Percentiles rank a stretch among this genome's conserved stretches.
phyloP scores from a whole-genome alignment of 2,113 vertebrate genomes.

The Dissostichus mawsoni region DNA sequence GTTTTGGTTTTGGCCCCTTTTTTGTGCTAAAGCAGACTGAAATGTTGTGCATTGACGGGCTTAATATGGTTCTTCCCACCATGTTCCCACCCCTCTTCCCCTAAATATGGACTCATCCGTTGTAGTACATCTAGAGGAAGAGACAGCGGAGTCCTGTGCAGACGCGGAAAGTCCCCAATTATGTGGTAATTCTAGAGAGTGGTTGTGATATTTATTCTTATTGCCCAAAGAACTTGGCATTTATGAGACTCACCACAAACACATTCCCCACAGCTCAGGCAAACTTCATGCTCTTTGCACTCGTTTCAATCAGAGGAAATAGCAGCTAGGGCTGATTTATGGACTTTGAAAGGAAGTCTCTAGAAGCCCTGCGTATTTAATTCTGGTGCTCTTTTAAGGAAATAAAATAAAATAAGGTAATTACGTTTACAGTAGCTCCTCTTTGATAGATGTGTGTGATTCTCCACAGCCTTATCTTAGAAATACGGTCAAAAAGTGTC shows the following conservation, averaged over 20 bases:
- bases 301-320: constrained; percentile 75
- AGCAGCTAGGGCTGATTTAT: constrained; percentile 83
- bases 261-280: constrained; percentile 76
- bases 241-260: constrained; percentile 83
- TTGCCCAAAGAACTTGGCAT: constrained; percentile 84
- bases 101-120: constrained; percentile 66
- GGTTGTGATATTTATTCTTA: constrained; percentile 82
- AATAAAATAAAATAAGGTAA: constrained; percentile 74
- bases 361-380: constrained; percentile 65
- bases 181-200: constrained; percentile 84
- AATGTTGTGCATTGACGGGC: constrained; percentile 12
- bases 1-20: neutral
- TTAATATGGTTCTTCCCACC: constrained; percentile 54
- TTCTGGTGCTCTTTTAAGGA: constrained; percentile 69
- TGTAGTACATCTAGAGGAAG: constrained; percentile 58
- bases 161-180: constrained; percentile 89
- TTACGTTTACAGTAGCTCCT: constrained; percentile 64
- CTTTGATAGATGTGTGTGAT: constrained; percentile 58
- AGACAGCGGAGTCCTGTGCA: constrained; percentile 76
- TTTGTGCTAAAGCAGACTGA: constrained; percentile 1
- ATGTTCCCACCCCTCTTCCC: constrained; percentile 42
- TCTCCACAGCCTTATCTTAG: constrained; percentile 22
- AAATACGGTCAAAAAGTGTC: constrained; percentile 15
- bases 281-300: constrained; percentile 69
- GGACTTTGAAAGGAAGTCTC: constrained; percentile 75